Evolutionary conservation across 2,888 invertebrate species (phyloP), one percentile per base, ranked within the genome.

Genomic region (Punctoribates punctum): DNA sequence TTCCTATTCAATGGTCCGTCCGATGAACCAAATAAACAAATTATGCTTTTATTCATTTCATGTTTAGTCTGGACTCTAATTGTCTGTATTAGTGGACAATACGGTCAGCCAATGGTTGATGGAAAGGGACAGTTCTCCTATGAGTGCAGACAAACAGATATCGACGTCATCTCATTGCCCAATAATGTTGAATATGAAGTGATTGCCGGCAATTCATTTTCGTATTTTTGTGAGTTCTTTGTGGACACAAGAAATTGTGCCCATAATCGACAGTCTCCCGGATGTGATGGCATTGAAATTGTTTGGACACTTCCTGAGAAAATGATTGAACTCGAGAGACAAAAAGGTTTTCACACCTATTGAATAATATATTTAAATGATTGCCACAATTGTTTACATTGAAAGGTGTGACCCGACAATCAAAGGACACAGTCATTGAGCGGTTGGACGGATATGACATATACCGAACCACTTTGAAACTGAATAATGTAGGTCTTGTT

Each of bases 121-220:
- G 38, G n/a, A 29, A 9, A 13, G 1, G 67, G 38, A 9, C n/a
- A 38, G n/a, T 38, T 67, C 38, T 67, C 38, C 1, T 34, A 34
- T 38, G 67, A 67, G n/a, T 67, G 67, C 38, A 34, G 20, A 67
- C 67, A 67, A 38, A 38, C 20, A 34, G 38, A 29, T 20, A 1
- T 29, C n/a, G 34, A 38, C 17, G 67, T 38, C n/a, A 15, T 67
- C 11, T 38, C 34, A 38, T 11, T 15, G 8, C 38, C 13, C 9
- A 20, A 38, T 38, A 29, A 34, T 67, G 2, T n/a, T 13, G 20
- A 67, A 20, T 67, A 67, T 67, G 67, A 67, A 67, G 67, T 67
- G n/a, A 34, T 17, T n/a, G 67, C 67, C 67, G 67, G 67, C 15
- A 67, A 67, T 38, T n/a, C 38, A 9, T 67, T 67, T 67, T 67